Percentiles rank a stretch among this genome's conserved stretches.
Evolutionary conservation across 2,113 vertebrate species (phyloP).

Genomic region (Lanius ludovicianus): DNA sequence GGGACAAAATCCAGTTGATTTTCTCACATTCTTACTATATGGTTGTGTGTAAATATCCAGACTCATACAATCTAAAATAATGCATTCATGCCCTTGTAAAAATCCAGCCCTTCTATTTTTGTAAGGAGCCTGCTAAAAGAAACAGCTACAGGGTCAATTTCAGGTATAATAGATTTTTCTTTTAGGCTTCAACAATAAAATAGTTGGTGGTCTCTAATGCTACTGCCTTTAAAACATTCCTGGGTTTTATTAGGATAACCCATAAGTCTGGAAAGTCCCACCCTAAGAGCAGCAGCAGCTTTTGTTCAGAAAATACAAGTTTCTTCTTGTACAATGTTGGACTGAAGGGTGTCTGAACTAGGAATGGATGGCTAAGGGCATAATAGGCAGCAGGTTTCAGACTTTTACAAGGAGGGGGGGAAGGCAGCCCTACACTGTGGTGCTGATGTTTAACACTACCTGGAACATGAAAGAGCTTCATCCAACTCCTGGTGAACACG

Average conservation of each 20-base stretch:
- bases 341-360: constrained; percentile 58
- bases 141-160: constrained; percentile 1
- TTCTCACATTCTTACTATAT: background rate
- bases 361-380: constrained; percentile 10
- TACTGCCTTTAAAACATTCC: constrained; percentile 74
- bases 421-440: constrained; percentile 13
- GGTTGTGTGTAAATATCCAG: background rate
- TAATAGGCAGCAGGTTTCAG: constrained; percentile 66
- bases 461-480: constrained; percentile 24
- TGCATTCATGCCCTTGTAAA: background rate
- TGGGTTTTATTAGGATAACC: constrained; percentile 76
- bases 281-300: constrained; percentile 60
- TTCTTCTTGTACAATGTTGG: constrained; percentile 63
- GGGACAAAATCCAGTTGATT: background rate
- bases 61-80: constrained; percentile 4
- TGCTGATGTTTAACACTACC: constrained; percentile 54
- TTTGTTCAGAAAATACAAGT: constrained; percentile 68
- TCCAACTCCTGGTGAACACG: background rate
- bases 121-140: constrained; percentile 30
- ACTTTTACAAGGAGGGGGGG: background rate
- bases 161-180: constrained; percentile 60
- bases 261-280: constrained; percentile 69
- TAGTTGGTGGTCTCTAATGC: constrained; percentile 74
- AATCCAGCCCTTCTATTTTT: constrained; percentile 8
- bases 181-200: constrained; percentile 72